Evolutionary conservation across 2,888 invertebrate genomes (phyloP).

Genomic region (Flexamia atlantica): DNA sequence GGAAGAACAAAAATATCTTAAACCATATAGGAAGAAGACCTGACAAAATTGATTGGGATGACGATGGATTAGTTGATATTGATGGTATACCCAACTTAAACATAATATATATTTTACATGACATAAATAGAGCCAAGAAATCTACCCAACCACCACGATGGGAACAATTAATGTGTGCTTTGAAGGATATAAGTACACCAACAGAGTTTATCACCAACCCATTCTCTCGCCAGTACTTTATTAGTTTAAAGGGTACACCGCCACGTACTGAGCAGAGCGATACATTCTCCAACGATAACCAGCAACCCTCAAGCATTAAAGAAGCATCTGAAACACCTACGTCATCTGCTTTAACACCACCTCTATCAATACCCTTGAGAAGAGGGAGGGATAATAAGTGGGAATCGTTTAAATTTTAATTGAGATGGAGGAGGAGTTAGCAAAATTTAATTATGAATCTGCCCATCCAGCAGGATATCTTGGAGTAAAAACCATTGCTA

Average conservation of each 20-base stretch:
- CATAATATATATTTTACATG: conserved; percentile 8
- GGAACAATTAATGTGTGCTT: conserved; percentile 6
- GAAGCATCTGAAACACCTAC: too few relatives aligned
- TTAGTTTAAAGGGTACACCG: neutral
- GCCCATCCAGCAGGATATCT: neutral
- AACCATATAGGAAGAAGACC: neutral
- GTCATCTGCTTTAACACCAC: neutral
- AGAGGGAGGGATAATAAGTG: neutral
- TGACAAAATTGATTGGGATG: conserved; percentile 17
- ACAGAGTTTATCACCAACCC: conserved; percentile 29
- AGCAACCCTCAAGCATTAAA: too few relatives aligned
- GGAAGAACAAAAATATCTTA: neutral
- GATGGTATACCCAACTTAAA: conserved; percentile 34
- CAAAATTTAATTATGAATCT: neutral
- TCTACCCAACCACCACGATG: conserved; percentile 9
- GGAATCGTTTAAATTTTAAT: conserved; percentile 2
- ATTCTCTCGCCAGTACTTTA: conserved; percentile 1
- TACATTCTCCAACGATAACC: too few relatives aligned
- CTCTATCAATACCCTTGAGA: neutral
- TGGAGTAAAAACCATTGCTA: neutral
- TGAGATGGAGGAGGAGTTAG: neutral
- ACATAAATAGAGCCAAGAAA: neutral
- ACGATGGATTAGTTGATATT: conserved; percentile 18
- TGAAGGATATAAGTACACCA: conserved; percentile 31
- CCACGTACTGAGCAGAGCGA: neutral